Percentiles rank a stretch among this genome's conserved stretches.
phyloP scores from a whole-genome alignment of 2,113 vertebrate species.

The Lota lota region DNA sequence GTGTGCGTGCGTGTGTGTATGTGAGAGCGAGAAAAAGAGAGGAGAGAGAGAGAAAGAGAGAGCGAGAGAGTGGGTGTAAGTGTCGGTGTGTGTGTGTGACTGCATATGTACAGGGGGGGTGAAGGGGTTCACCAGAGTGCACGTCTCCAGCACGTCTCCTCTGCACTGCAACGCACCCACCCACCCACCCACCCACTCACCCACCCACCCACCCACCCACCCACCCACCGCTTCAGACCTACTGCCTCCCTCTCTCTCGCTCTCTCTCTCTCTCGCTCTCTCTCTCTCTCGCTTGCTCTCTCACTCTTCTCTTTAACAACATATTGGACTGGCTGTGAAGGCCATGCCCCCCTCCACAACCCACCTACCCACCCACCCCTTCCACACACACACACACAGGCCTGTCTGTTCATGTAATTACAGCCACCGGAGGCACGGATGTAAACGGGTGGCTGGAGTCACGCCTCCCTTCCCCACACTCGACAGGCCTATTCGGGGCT shows the following conservation, averaged over 20 bases:
- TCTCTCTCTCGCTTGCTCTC: neutral
- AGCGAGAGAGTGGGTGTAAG: neutral
- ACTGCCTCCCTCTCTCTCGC: too few relatives aligned
- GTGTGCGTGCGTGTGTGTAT: neutral
- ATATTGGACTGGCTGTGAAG: constrained; percentile 35
- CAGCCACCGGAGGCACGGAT: constrained; percentile 18
- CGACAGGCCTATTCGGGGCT: constrained; percentile 21
- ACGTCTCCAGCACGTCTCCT: neutral
- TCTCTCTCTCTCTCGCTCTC: too few relatives aligned
- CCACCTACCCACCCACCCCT: neutral
- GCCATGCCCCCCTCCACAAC: constrained; percentile 25
- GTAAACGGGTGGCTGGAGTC: constrained; percentile 25
- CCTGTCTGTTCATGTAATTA: constrained; percentile 23
- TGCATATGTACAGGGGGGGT: constrained; percentile 34
- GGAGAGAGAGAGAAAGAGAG: neutral
- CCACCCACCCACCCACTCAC: constrained; percentile 10
- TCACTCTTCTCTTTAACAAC: neutral
- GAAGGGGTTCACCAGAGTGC: constrained; percentile 37
- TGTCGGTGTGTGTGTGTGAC: neutral
- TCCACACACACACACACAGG: constrained; percentile 7
- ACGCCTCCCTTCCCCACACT: neutral
- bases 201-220: constrained; percentile 15
- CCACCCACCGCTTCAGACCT: constrained; percentile 23
- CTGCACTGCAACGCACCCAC: neutral
- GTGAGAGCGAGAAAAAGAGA: neutral